A percentile compares a stretch with the other conserved stretches of the same genome.
phyloP scores from a whole-genome alignment of 2,888 invertebrate genomes.

The Drosophila yooni region DNA sequence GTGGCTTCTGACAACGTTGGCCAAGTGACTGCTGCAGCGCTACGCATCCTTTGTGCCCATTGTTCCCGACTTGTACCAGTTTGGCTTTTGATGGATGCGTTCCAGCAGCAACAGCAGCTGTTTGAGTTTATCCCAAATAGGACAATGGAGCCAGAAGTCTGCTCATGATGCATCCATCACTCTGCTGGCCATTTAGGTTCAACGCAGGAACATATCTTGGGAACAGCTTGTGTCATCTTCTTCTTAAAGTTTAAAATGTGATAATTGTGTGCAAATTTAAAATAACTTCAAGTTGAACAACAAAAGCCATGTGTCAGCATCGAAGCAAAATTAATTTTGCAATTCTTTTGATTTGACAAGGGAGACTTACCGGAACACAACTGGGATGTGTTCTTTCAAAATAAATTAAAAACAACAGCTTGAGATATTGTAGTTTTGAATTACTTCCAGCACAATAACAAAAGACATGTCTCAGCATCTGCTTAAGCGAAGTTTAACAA shows the following conservation, averaged over 20 bases:
- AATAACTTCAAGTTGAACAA: not conserved
- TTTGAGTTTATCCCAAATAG: constrained; percentile 41
- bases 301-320: not conserved
- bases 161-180: constrained; percentile 54
- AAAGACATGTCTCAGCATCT: not conserved
- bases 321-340: not conserved
- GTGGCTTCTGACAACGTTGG: constrained; percentile 66
- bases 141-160: constrained; percentile 35
- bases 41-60: constrained; percentile 59
- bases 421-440: not conserved
- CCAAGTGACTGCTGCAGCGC: constrained; percentile 16
- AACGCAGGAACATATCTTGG: constrained; percentile 14
- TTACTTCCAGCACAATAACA: not conserved
- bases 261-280: constrained; percentile 24
- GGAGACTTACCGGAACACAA: not conserved
- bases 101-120: constrained; percentile 32
- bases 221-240: constrained; percentile 4
- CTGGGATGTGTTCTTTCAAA: not conserved
- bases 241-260: constrained; percentile 20
- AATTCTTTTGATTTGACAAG: not conserved
- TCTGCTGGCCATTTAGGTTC: constrained; percentile 21
- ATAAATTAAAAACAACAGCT: not conserved
- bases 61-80: constrained; percentile 42
- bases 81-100: constrained; percentile 71
- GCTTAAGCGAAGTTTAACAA: not conserved